These are phyloP conservation scores for Prolemur simus DNA, from an alignment of 2,113 vertebrate species.

Conservation along the genomic window DNA sequence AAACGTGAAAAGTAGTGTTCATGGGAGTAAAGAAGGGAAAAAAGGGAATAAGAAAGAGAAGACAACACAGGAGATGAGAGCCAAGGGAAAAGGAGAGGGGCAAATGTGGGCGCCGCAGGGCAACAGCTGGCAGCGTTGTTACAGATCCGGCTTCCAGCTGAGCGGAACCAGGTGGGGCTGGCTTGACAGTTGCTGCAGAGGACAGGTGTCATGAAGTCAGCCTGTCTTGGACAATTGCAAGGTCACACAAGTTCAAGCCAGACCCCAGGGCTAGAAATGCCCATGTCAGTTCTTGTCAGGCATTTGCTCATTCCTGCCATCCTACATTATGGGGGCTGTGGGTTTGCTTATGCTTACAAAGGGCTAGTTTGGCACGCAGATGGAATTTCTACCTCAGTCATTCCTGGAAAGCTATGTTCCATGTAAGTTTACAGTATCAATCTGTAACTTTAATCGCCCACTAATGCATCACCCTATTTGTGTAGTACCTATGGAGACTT, in stretches of 20 bases:
- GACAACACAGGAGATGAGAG: background rate
- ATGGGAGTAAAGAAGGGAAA: background rate
- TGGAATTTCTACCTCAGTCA: background rate
- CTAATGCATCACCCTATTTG: background rate
- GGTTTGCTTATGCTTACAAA: background rate
- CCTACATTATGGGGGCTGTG: background rate
- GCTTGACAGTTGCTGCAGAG: background rate
- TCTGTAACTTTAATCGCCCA: background rate
- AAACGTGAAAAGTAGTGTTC: background rate
- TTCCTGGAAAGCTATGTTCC: slow-evolving; percentile 42
- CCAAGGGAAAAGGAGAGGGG: background rate
- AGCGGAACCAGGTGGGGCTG: background rate
- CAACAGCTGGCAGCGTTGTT: background rate
- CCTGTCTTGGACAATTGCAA: background rate
- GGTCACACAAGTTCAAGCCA: slow-evolving; percentile 34
- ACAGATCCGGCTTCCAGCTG: background rate
- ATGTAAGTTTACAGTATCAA: background rate
- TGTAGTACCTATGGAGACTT: background rate
- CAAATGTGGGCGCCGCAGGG: background rate
- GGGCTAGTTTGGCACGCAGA: background rate
- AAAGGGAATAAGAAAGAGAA: background rate
- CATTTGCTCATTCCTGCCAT: background rate
- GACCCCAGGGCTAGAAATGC: background rate
- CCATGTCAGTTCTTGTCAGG: background rate
- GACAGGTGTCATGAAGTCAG: slow-evolving; percentile 39